These are phyloP conservation scores for Rhynchonycteris naso DNA, from an alignment of 2,797 vertebrate species.

Conservation along the genomic window DNA sequence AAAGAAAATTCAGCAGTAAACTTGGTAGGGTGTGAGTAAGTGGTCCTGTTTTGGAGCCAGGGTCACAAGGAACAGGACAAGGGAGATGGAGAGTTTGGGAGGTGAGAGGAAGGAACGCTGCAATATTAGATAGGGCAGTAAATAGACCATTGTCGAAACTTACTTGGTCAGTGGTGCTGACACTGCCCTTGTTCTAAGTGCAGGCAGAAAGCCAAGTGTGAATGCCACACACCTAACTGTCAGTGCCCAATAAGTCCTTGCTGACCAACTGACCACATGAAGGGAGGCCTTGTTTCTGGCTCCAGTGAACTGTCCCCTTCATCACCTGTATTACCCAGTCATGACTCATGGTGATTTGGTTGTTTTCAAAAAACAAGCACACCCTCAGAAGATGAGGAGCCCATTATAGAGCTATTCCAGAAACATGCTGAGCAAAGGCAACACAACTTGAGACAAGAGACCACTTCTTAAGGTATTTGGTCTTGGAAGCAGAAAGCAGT, in stretches of 20 bases:
- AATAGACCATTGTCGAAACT: neutral
- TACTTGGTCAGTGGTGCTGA: neutral
- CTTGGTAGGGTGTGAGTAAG: neutral
- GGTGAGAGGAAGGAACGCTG: neutral
- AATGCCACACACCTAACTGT: neutral
- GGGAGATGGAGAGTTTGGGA: neutral
- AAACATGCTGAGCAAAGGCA: neutral
- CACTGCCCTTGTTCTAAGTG: neutral
- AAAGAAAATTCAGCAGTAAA: neutral
- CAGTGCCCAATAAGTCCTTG: neutral
- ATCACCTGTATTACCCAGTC: neutral
- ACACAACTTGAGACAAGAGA: too few relatives aligned
- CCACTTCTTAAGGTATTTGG: neutral
- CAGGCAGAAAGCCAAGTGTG: neutral
- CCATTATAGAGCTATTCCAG: neutral
- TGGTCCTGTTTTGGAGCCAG: neutral
- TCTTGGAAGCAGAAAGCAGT: neutral
- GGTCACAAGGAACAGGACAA: neutral
- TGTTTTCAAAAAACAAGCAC: constrained; percentile 46
- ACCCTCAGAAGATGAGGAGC: neutral
- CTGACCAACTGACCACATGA: constrained; percentile 52
- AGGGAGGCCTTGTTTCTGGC: constrained; percentile 58
- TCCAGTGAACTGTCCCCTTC: neutral
- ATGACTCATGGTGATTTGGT: neutral
- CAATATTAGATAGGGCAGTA: neutral